Evolutionary conservation across 2,797 vertebrate species (phyloP), one percentile per base, ranked within the genome.

Genomic region (Ambastaia sidthimunki): DNA sequence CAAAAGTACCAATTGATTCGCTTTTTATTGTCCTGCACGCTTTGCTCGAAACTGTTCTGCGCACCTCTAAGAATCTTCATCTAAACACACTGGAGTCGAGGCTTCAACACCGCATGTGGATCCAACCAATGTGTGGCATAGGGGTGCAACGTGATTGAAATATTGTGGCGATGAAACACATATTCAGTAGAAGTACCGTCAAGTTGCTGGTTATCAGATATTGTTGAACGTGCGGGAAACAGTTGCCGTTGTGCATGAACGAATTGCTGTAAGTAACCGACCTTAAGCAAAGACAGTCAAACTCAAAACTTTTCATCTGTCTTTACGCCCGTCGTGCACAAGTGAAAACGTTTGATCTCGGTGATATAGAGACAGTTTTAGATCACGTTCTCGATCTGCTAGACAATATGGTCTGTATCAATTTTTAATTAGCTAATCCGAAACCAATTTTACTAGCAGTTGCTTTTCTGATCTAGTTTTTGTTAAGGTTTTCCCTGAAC

Each of bases 61-160:
- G 52, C 72, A 75, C 66, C 76, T 66, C 66, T 48, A 74, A 18
- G 25, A 47, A 18, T 74, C 81, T 65, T 65, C 77, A 44, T 72
- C 69, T 54, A 54, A 60, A 55, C 57, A 69, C 62, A 21, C 21
- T 59, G 71, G 21, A 71, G 44, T 41, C 57, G 16, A 62, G 57
- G 67, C 67, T 76, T 41, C 66, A 71, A 21, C 57, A 75, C 16
- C 59, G 67, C 80, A 70, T 81, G 67, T 65, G 81, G 81, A 75
- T 62, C 50, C n/a, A 71, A 83, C 81, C 81, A 83, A 59, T 54
- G 50, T 57, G 60, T 59, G 69, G 12, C 3, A 50, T 47, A 48
- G 78, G 78, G 78, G 78, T 73, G 78, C 52, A 41, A 44, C 19
- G 28, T 41, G 28, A 34, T 23, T 19, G 1, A 25, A 37, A 19